Base-by-base conservation (phyloP, 2,113 vertebrate genomes). In the Machaerirhynchus nigripectus region DNA sequence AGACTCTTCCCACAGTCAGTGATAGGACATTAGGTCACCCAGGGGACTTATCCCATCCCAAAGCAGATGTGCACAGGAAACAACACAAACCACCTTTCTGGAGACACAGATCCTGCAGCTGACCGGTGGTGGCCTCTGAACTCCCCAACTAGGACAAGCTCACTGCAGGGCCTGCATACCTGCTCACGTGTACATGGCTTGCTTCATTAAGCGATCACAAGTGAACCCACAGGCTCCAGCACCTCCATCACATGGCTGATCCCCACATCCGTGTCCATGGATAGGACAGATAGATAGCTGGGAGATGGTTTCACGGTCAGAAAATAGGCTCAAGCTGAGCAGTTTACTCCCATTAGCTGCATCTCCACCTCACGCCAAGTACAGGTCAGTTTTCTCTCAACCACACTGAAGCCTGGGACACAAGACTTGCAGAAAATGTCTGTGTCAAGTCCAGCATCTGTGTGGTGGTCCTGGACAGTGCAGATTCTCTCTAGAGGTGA, bases 271-370 rank as follows among this genome's bases (percentile, higher is more conserved):
- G 52, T 11, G 28, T 47, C 56, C 68, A 56, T 22, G 31, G 17
- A 9, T 8, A 52, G 49, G 28, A 23, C 40, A 46, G 37, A 74
- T 0, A 5, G 35, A 27, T 3, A 59, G 13, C 1, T 1, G 6
- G 39, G 13, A 37, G 9, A 31, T 23, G 27, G 11, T 11, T 44
- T 78, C 18, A 39, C 16, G 19, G 46, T 33, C 44, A 24, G 52
- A 4, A 52, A 60, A 83, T 6, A 57, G 23, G 46, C 59, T 61
- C 59, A 44, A 16, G 14, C 11, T 44, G 52, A 53, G 27, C 7
- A 49, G 6, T 10, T 55, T 13, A 30, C 9, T 55, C 11, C 26
- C 19, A 14, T 67, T 19, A 84, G 30, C 46, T 37, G 13, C 52
- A 30, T 37, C 59, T 28, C n/a, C 39, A 33, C 4, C 13, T 71